Evolutionary conservation across 2,113 vertebrate species (phyloP), one percentile per base, ranked within the genome.

Genomic region (Natator depressus): DNA sequence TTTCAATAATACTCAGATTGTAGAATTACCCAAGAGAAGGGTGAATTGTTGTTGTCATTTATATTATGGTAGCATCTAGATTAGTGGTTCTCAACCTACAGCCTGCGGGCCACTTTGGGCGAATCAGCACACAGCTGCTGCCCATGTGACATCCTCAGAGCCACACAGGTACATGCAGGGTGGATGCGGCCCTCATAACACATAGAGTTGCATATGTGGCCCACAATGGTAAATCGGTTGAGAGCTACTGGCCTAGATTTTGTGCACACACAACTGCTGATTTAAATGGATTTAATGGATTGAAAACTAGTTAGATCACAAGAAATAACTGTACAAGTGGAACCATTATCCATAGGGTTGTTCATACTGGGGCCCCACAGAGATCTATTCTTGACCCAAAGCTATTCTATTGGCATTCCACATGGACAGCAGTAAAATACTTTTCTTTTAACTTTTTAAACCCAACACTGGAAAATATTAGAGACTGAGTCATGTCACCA

Each of bases 401-500:
- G 20, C 42, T 76, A 42, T 27, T 76, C 42, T 38, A 10, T 72
- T 38, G n/a, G 3, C 10, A 22, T 72, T 72, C 19, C 65, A 72
- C 17, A 72, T 4, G 5, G 38, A 38, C 17, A 72, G n/a, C 17
- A 72, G 8, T 72, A 38, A 72, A 72, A 72, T 72, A 19, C 65
- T 38, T 72, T 72, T 38, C n/a, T 72, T 72, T 72, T 72, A 19
- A 72, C 31, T 62, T 89, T 76, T 59, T 42, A 81, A 24, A 22
- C 5, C 84, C 72, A 7, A 51, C 82, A 80, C 16, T 76, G 27
- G 78, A 85, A 42, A 84, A 51, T 25, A 82, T 49, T 82, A 29
- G 0, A 0, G 49, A 51, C 78, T 92, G 0, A 87, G 51, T 84
- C 1, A 0, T 80, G 4, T 80, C 54, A 86, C 42, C 81, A 47